Evolutionary conservation across 2,113 vertebrate species (phyloP), one percentile per base, ranked within the genome.

Genomic region (Apaloderma vittatum): DNA sequence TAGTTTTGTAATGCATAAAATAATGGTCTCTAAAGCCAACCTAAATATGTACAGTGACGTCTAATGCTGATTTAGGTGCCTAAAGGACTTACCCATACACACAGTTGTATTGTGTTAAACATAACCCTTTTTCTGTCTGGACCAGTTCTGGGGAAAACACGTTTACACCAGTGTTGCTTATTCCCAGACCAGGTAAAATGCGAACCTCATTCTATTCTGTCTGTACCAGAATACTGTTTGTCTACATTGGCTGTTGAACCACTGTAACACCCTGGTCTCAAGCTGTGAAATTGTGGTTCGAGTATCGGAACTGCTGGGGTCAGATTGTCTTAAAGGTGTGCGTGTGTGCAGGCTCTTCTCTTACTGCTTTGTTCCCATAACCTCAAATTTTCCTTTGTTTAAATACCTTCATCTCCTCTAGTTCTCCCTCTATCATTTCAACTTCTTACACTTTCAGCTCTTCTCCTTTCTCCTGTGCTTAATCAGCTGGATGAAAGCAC

Each of bases 61-160:
- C 55, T 97, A 82, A 78, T 85, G 40, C 80, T 91, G 61, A 73
- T 92, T 84, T 87, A 94, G 63, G 30, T 93, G 49, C n/a, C 63
- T 82, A 48, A 70, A 96, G 55, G 68, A 88, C 86, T 92, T 91
- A 89, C 16, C 37, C 45, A 19, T 86, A 59, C 45, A 48, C 37
- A 51, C 23, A 68, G 65, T 51, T 95, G 76, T 80, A 3, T 80
- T 77, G 48, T 67, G 65, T 71, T 74, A 91, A 85, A 59, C 0
- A 0, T 58, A 78, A 30, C 40, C 40, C 37, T 90, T 83, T 83
- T 67, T 14, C 23, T 63, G 36, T 77, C 45, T 58, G 59, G 34
- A 54, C 87, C 16, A 9, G 1, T 74, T 91, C 34, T 63, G 48
- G 73, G 78, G 57, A 79, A 91, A 93, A 70, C 22, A 1, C 62